Percentiles rank a stretch among this genome's conserved stretches.
Evolutionary conservation across 2,888 invertebrate genomes (phyloP).

Genomic region (Drosophila affinis): DNA sequence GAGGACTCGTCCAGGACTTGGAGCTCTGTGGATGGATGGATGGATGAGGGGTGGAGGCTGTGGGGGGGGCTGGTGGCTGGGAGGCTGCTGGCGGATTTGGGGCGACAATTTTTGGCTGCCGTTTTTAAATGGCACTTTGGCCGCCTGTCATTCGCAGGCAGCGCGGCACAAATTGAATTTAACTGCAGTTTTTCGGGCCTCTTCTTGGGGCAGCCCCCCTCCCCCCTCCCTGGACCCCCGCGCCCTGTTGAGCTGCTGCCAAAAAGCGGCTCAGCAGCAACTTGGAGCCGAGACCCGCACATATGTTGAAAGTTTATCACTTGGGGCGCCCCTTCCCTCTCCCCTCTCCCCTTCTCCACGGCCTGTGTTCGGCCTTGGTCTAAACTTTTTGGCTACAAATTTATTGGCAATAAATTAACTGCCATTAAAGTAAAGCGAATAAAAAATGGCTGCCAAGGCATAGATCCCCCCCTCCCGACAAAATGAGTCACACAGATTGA

Average conservation of each 20-base stretch:
- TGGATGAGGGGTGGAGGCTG: no score
- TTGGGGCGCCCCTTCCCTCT: slow-evolving; percentile 29
- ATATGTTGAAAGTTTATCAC: slow-evolving; percentile 78
- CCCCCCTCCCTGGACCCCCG: background rate
- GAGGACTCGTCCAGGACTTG: slow-evolving; percentile 5
- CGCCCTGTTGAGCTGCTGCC: slow-evolving; percentile 65
- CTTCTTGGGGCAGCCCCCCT: background rate
- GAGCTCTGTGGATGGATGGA: background rate
- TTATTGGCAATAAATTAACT: slow-evolving; percentile 79
- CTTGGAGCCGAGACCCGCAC: slow-evolving; percentile 47
- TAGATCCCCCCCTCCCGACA: slow-evolving; percentile 72
- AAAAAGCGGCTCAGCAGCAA: slow-evolving; percentile 50
- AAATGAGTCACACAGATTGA: slow-evolving; percentile 79
- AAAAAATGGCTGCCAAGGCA: slow-evolving; percentile 76
- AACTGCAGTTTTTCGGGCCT: slow-evolving; percentile 72
- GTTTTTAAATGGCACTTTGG: slow-evolving; percentile 74
- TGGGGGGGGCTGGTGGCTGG: no score
- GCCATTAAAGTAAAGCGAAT: slow-evolving; percentile 75
- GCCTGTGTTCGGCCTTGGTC: slow-evolving; percentile 63
- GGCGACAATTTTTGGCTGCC: slow-evolving; percentile 76
- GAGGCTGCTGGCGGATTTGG: slow-evolving; percentile 1
- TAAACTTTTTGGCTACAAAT: slow-evolving; percentile 80
- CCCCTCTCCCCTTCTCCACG: background rate
- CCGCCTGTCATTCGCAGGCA: slow-evolving; percentile 73
- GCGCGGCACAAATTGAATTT: slow-evolving; percentile 75